Conservation (phyloP, 2,113 vertebrate species). For the Herpailurus yagouaroundi region DNA sequence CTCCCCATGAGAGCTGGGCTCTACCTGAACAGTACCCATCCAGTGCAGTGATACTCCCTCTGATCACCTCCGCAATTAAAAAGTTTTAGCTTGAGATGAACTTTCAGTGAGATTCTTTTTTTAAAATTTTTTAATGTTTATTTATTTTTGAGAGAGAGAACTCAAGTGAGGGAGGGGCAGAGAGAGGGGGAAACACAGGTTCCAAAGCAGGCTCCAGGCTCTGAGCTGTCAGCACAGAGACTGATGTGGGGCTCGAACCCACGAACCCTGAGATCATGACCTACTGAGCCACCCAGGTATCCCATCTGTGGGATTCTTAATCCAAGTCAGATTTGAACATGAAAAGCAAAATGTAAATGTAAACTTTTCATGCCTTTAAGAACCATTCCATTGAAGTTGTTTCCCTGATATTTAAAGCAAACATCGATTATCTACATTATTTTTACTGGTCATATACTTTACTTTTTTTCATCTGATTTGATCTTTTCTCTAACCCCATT, state of each 20-base stretch:
- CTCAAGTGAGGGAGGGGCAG: no score
- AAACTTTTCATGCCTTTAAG: background rate
- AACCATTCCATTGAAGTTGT: background rate
- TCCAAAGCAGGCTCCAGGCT: no score
- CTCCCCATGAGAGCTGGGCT: background rate
- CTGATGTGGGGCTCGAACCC: no score
- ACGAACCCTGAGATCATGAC: no score
- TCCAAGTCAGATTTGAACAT: background rate
- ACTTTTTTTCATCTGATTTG: background rate
- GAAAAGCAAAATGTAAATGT: conserved; percentile 23
- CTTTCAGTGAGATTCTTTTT: background rate
- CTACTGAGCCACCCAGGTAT: no score
- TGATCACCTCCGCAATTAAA: background rate
- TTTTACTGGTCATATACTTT: background rate
- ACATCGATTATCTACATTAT: background rate
- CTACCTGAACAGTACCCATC: background rate
- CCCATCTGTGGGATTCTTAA: background rate
- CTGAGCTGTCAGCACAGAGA: no score
- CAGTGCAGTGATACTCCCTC: background rate
- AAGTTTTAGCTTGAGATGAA: background rate
- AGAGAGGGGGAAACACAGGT: no score
- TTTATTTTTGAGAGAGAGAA: no score
- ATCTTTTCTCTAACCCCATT: background rate
- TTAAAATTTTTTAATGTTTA: no score
- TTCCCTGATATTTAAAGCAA: background rate